Conservation (phyloP, 2,888 invertebrate species). For the Himalopsyche anomala region DNA sequence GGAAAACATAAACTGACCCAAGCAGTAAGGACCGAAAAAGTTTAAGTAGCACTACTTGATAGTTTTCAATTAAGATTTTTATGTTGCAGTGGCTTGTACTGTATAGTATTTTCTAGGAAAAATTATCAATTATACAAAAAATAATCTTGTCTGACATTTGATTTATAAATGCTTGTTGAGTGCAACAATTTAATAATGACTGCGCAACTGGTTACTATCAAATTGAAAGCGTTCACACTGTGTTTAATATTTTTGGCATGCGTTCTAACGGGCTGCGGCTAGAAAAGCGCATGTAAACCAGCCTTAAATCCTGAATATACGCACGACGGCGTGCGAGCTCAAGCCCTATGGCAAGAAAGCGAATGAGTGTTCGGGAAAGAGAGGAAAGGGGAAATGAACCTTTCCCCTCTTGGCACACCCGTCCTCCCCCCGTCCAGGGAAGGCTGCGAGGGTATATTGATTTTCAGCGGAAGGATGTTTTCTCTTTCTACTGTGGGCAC, state of each 20-base stretch:
- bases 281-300: constrained; percentile 16
- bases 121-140: too few relatives aligned
- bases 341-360: constrained; percentile 31
- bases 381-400: constrained; percentile 24
- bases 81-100: too few relatives aligned
- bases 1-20: too few relatives aligned
- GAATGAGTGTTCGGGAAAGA: constrained; percentile 24
- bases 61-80: too few relatives aligned
- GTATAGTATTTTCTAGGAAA: too few relatives aligned
- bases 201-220: neutral
- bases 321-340: constrained; percentile 19
- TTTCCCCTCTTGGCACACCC: constrained; percentile 48
- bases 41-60: too few relatives aligned
- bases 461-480: constrained; percentile 54
- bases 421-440: constrained; percentile 52
- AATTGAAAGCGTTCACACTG: neutral
- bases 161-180: neutral
- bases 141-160: too few relatives aligned
- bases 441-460: constrained; percentile 64
- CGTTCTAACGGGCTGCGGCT: neutral
- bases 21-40: too few relatives aligned
- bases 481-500: neutral
- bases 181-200: neutral
- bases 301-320: constrained; percentile 4
- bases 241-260: constrained; percentile 15